Evolutionary conservation across 2,888 invertebrate genomes (phyloP).

Genomic region (Fragum sueziense): DNA sequence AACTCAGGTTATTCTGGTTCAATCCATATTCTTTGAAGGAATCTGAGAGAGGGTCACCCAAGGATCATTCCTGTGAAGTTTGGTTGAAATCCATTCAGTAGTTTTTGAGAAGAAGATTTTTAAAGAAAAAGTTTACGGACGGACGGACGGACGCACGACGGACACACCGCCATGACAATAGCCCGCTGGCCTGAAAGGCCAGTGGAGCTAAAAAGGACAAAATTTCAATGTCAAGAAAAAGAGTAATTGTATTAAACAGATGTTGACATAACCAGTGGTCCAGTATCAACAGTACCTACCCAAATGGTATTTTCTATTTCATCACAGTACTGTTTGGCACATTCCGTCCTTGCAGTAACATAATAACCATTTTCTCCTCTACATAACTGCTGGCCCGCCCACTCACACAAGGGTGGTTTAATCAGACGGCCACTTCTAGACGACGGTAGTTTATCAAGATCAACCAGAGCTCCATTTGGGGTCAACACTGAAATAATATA

Average conservation of each 20-base stretch:
- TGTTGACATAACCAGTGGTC: no score
- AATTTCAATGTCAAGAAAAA: no score
- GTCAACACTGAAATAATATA: constrained; percentile 55
- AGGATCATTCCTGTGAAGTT: no score
- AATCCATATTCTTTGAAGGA: no score
- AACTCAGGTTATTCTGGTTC: no score
- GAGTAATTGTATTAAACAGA: no score
- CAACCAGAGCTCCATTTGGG: constrained; percentile 57
- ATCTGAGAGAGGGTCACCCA: no score
- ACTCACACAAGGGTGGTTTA: constrained; percentile 71
- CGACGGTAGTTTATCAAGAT: constrained; percentile 59
- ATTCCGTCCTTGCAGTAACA: constrained; percentile 49
- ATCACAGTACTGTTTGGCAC: constrained; percentile 49
- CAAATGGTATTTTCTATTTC: constrained; percentile 48
- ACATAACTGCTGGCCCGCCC: constrained; percentile 67
- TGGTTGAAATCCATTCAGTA: no score
- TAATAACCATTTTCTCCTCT: constrained; percentile 49
- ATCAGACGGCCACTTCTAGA: constrained; percentile 71
- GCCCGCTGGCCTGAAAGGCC: neutral
- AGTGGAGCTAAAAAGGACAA: neutral
- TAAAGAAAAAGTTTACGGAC: no score
- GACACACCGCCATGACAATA: no score
- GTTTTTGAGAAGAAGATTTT: no score
- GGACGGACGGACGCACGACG: no score
- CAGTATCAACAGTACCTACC: constrained; percentile 33